These are phyloP conservation scores for Tholera decimalis DNA, from an alignment of 2,888 invertebrate genomes.

Conservation along the genomic window DNA sequence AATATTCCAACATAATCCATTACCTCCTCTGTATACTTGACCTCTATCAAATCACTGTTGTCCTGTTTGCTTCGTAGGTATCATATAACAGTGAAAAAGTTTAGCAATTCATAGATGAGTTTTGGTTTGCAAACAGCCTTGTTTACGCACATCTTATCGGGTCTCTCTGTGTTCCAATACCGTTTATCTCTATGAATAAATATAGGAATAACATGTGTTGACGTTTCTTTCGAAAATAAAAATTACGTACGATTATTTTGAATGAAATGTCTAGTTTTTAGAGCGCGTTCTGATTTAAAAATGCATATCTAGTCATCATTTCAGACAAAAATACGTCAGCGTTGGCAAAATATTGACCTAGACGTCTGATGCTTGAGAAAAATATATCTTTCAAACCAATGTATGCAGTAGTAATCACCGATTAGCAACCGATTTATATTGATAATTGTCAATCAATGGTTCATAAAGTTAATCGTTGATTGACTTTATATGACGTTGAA, in stretches of 20 bases:
- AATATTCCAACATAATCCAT: constrained; percentile 30
- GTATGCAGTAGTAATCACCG: background rate
- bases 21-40: constrained; percentile 30
- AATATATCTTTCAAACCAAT: background rate
- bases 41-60: constrained; percentile 31
- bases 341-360: constrained; percentile 17
- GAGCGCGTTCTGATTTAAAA: constrained; percentile 23
- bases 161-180: constrained; percentile 35
- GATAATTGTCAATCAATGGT: background rate
- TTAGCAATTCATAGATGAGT: constrained; percentile 56
- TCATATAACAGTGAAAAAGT: constrained; percentile 42
- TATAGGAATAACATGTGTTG: constrained; percentile 35
- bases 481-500: constrained; percentile 6
- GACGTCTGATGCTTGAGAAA: constrained; percentile 1
- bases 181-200: constrained; percentile 60
- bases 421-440: background rate
- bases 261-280: constrained; percentile 12
- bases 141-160: constrained; percentile 68
- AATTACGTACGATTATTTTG: constrained; percentile 26
- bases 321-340: constrained; percentile 6
- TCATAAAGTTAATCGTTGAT: constrained; percentile 1
- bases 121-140: constrained; percentile 71
- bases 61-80: constrained; percentile 39
- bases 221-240: constrained; percentile 44
- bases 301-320: constrained; percentile 34